Base-by-base conservation (phyloP, 2,797 vertebrate genomes). In the Darevskia mixta region DNA sequence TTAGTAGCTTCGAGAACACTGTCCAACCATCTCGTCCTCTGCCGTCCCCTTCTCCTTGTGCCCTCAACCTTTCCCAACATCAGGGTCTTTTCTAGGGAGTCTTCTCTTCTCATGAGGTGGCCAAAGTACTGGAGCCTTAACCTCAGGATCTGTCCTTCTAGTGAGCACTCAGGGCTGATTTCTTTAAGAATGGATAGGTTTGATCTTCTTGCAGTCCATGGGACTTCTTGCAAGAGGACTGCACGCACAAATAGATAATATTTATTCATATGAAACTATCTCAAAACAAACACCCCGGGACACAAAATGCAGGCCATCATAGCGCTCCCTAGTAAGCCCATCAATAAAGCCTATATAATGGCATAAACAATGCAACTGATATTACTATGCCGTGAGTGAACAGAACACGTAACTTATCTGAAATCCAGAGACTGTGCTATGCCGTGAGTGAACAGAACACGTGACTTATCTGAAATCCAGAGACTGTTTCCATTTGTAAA, bases 391-490 rank as follows among this genome's bases (percentile, higher is more conserved):
- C 6, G 32, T 58, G 29, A 18, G 20, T 32, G 15, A 71, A 69
- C 23, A 10, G n/a, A 45, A 81, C 35, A 80, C 0, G 15, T n/a
- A 38, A 15, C 5, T 20, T 81, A 85, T 67, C 75, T 66, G 71
- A 77, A 89, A 81, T 49, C 6, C 49, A 81, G 85, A 80, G 20
- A 35, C 32, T 32, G n/a, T 20, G n/a, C 45, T 18, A 49, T 79
- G 18, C 17, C 6, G 32, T 58, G 29, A 18, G 20, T 32, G 15
- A 71, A 69, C 23, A 10, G n/a, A 45, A 81, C 35, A 80, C 0
- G 15, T n/a, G 29, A 15, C 5, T 20, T 81, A 85, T 67, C 75
- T 66, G 71, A 77, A 89, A 81, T 49, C 6, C 49, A 81, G 85
- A 80, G 20, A 35, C 0, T 29, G 13, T 85, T 90, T 90, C n/a